Conservation (phyloP, 2,797 vertebrate species). For the Acridotheres tristis region DNA sequence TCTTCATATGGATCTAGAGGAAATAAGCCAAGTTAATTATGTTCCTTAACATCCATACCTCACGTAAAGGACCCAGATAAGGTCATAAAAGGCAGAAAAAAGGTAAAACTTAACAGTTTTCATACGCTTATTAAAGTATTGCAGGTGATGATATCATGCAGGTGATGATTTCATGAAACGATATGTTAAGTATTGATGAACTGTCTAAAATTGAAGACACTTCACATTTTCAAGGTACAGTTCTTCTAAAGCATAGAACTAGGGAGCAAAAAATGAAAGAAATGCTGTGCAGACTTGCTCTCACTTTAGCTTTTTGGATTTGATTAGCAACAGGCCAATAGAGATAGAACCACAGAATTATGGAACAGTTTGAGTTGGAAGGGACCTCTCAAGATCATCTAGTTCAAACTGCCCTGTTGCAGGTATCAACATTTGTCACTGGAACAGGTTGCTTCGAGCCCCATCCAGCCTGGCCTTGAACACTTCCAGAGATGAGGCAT, state of each 20-base stretch:
- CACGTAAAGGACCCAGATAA: neutral
- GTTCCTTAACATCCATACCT: neutral
- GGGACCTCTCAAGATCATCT: neutral
- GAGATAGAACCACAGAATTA: neutral
- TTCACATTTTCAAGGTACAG: neutral
- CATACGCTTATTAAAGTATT: neutral
- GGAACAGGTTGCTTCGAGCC: neutral
- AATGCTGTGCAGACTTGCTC: neutral
- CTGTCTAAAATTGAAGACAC: neutral
- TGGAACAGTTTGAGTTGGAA: neutral
- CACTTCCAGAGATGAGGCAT: neutral
- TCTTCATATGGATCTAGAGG: constrained; percentile 96
- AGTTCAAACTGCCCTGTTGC: neutral
- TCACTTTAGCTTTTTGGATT: neutral
- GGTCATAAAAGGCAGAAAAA: neutral
- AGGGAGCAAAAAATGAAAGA: neutral
- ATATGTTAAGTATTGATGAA: neutral
- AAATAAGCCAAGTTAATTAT: neutral
- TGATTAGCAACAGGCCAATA: neutral
- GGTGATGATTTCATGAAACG: neutral
- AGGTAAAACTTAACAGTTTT: neutral
- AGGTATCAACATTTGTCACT: neutral
- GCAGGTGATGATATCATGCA: neutral
- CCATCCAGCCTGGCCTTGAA: neutral
- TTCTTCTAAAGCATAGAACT: neutral